These are phyloP conservation scores for Micrastur ruficollis DNA, from an alignment of 2,797 vertebrate genomes.

Conservation along the genomic window DNA sequence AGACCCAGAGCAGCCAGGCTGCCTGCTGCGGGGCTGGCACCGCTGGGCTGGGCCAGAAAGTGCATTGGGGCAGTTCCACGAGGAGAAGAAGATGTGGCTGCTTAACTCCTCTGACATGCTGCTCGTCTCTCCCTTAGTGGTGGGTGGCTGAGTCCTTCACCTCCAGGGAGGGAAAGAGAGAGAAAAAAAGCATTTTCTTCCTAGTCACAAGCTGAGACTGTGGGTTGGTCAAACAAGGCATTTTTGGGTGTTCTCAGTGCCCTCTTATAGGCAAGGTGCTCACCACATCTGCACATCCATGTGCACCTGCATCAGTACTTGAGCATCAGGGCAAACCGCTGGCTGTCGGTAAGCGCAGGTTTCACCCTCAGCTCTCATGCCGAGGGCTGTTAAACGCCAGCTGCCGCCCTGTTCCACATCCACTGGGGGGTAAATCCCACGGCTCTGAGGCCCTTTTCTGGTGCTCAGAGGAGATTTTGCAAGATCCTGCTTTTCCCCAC, in stretches of 20 bases:
- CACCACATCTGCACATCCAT: fast-evolving
- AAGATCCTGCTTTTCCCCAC: background rate
- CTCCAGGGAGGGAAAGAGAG: background rate
- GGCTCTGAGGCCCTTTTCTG: background rate
- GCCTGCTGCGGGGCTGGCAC: background rate
- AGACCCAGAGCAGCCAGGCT: fast-evolving
- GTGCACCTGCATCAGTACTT: background rate
- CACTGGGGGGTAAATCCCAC: background rate
- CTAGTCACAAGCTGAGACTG: background rate
- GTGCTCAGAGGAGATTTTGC: background rate
- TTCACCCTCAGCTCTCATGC: background rate
- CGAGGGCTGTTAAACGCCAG: background rate
- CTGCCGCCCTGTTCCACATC: background rate
- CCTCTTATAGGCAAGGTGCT: background rate
- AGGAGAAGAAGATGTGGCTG: background rate
- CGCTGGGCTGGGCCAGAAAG: background rate
- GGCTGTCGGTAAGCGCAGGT: background rate
- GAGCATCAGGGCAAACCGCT: background rate
- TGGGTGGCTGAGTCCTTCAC: background rate
- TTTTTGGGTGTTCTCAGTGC: background rate
- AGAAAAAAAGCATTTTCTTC: background rate
- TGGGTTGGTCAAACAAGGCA: background rate
- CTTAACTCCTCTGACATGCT: background rate
- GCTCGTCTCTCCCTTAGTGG: background rate
- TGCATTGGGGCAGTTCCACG: background rate